Percentiles rank a stretch among this genome's conserved stretches.
Conservation (phyloP, 2,888 invertebrate species). For the Acrocera orbiculus region DNA sequence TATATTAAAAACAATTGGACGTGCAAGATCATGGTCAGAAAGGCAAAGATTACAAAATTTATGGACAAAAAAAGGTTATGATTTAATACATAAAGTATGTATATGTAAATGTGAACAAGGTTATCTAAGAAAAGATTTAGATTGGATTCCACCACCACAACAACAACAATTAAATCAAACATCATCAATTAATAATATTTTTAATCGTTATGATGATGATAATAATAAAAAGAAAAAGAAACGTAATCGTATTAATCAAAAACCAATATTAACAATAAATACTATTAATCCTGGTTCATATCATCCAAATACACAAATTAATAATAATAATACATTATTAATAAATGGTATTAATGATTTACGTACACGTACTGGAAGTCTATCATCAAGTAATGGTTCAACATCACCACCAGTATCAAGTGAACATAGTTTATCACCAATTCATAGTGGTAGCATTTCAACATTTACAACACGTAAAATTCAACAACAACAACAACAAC, state of each 20-base stretch:
- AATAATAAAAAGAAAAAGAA: slow-evolving; percentile 47
- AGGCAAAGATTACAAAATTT: slow-evolving; percentile 85
- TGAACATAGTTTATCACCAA: slow-evolving; percentile 55
- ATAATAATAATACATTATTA: slow-evolving; percentile 11
- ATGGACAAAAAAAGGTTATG: slow-evolving; percentile 97
- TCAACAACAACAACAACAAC: slow-evolving; percentile 17
- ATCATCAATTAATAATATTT: slow-evolving; percentile 21
- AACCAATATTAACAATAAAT: slow-evolving; percentile 42
- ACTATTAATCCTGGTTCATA: slow-evolving; percentile 28
- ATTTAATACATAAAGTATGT: slow-evolving; percentile 88
- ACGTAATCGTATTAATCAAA: slow-evolving; percentile 45
- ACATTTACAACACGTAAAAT: slow-evolving; percentile 4
- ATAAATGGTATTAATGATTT: slow-evolving; percentile 25
- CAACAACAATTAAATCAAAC: slow-evolving; percentile 27
- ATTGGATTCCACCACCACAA: slow-evolving; percentile 76
- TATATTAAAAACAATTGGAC: slow-evolving; percentile 75
- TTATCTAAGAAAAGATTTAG: slow-evolving; percentile 83
- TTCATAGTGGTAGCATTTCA: slow-evolving; percentile 33
- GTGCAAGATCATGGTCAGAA: slow-evolving; percentile 89
- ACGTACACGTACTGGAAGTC: slow-evolving; percentile 53
- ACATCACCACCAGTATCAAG: slow-evolving; percentile 64
- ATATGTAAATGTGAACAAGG: slow-evolving; percentile 86
- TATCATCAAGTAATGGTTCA: slow-evolving; percentile 61
- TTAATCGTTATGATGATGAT: slow-evolving; percentile 33
- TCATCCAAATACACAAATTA: slow-evolving; percentile 22